Percentiles rank a stretch among this genome's conserved stretches.
These are phyloP conservation scores for Lindbergichthys nudifrons DNA, from an alignment of 2,797 vertebrate genomes.

Conservation along the genomic window DNA sequence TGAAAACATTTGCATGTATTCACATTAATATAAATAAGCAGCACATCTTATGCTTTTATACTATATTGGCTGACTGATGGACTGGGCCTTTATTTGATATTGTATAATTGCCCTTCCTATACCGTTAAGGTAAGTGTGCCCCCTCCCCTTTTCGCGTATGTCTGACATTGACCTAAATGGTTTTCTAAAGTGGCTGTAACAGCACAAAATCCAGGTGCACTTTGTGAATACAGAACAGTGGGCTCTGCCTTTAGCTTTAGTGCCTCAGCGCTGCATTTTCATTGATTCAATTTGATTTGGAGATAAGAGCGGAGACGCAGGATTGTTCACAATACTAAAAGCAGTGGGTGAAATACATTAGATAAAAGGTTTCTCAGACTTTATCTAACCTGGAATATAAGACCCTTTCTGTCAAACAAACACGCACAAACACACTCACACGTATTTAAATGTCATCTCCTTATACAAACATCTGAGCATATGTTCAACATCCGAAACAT, in stretches of 20 bases:
- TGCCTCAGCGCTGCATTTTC: slow-evolving; percentile 46
- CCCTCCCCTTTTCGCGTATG: not conserved
- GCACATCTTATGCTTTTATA: slow-evolving; percentile 33
- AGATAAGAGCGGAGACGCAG: slow-evolving; percentile 32
- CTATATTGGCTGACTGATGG: slow-evolving; percentile 8
- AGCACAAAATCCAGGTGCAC: slow-evolving; percentile 51
- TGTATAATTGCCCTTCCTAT: slow-evolving; percentile 44
- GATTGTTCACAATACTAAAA: slow-evolving; percentile 40
- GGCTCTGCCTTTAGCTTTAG: slow-evolving; percentile 27
- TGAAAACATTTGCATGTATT: slow-evolving; percentile 23
- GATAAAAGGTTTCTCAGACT: slow-evolving; percentile 41
- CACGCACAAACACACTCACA: not conserved
- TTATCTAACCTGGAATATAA: slow-evolving; percentile 43
- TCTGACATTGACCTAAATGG: slow-evolving; percentile 57
- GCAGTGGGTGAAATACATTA: slow-evolving; percentile 38
- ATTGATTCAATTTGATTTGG: slow-evolving; percentile 62
- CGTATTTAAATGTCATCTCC: slow-evolving; percentile 14
- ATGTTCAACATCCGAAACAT: slow-evolving; percentile 41
- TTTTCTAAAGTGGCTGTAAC: slow-evolving; percentile 59
- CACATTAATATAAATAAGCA: slow-evolving; percentile 32
- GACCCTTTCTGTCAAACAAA: not conserved
- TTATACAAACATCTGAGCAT: slow-evolving; percentile 27
- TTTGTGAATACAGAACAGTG: slow-evolving; percentile 62
- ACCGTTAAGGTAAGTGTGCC: slow-evolving; percentile 22
- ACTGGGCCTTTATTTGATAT: slow-evolving; percentile 40